Evolutionary conservation across 2,888 invertebrate genomes (phyloP), one percentile per base, ranked within the genome.

Genomic region (Alentia gelatinosa): DNA sequence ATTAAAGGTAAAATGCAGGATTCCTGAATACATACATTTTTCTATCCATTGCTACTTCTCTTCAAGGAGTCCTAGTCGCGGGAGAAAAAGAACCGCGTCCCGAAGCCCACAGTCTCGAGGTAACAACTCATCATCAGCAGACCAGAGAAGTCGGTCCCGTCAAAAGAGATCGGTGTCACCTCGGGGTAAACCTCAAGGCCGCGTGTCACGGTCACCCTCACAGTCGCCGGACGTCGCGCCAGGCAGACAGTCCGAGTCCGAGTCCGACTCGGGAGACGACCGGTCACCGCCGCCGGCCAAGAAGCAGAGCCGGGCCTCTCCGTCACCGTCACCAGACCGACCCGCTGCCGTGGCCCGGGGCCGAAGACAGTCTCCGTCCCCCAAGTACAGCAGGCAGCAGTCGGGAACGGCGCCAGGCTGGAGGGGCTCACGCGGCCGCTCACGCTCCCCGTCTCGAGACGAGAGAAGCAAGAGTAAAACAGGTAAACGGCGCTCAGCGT

Each of bases 281-380:
- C 35, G 63, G 1, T 15, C 89, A 19, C 89, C 89, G 23, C 74
- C 89, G 0, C 89, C 89, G 15, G 35, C 89, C 0, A 89, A 68
- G 42, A 63, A 40, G 68, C n/a, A n/a, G n/a, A 30, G 40, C 37
- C 68, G 89, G 12, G 23, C 26, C 39, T 63, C 89, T 35, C 40
- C n/a, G 9, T 37, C 74, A 0, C 75, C 40, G 3, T 42, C 89
- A 19, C 89, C 68, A 12, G 89, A 40, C 19, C 74, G 74, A 19
- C 63, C 86, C 30, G 42, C 79, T 23, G 19, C 37, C 19, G 15
- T 9, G 23, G 56, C 33, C 15, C 35, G 50, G 39, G 23, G 40
- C 39, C 26, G 37, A 12, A 33, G n/a, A 37, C 89, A n/a, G 23
- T 89, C 89, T 23, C 63, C 89, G 7, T 63, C 89, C 7, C 89